A percentile compares a stretch with the other conserved stretches of the same genome.
Evolutionary conservation across 2,888 invertebrate genomes (phyloP).

Genomic region (Tinea semifulvella): DNA sequence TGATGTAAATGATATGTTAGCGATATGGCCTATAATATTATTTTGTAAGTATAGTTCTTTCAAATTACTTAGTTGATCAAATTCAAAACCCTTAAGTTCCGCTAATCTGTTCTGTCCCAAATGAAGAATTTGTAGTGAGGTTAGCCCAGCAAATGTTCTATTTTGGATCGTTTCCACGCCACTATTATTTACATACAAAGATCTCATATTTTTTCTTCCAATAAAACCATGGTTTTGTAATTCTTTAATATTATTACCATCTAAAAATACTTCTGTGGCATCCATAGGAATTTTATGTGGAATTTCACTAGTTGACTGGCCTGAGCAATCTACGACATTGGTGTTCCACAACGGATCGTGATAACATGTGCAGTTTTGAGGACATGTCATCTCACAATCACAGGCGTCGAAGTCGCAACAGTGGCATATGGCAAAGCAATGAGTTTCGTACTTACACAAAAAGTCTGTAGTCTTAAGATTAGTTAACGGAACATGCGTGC

Average conservation of each 20-base stretch:
- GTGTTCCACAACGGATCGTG: conserved; percentile 94
- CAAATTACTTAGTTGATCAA: conserved; percentile 80
- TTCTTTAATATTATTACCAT: conserved; percentile 87
- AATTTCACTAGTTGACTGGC: conserved; percentile 78
- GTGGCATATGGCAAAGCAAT: conserved; percentile 94
- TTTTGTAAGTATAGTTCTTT: conserved; percentile 87
- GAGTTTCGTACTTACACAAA: conserved; percentile 90
- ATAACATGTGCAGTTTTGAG: conserved; percentile 92
- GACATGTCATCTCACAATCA: conserved; percentile 97
- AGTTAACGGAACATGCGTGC: conserved; percentile 79
- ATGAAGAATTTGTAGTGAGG: conserved; percentile 80
- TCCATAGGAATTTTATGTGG: conserved; percentile 93
- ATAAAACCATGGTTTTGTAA: conserved; percentile 89
- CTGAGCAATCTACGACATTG: conserved; percentile 91
- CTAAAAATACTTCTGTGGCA: conserved; percentile 91
- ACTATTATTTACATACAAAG: conserved; percentile 86
- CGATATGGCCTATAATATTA: conserved; percentile 81
- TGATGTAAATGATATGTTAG: conserved; percentile 81
- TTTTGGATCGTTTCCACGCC: conserved; percentile 87
- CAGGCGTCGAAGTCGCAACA: conserved; percentile 97
- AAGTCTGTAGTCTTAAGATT: conserved; percentile 84
- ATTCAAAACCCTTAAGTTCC: conserved; percentile 84
- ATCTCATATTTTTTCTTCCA: conserved; percentile 87
- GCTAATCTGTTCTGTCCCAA: conserved; percentile 85
- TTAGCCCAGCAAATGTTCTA: conserved; percentile 88